phyloP scores from a whole-genome alignment of 30 jellyfish, hydroid and myxozoan species.

The Aurelia sp. region DNA sequence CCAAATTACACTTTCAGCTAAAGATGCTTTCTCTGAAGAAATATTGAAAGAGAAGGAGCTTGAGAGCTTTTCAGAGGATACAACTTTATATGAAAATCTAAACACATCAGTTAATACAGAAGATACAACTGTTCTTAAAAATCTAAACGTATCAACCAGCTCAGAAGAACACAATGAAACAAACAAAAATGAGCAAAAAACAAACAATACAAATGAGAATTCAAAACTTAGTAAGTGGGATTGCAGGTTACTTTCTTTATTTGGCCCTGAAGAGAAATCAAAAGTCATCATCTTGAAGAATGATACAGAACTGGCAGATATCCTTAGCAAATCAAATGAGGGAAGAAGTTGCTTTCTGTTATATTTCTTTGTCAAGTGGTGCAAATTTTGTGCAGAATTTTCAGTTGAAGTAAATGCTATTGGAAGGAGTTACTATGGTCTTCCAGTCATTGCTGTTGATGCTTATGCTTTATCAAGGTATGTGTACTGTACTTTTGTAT shows the following conservation, averaged over 20 bases:
- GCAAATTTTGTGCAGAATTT: slow-evolving; percentile 60
- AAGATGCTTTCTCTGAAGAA: too few species aligned
- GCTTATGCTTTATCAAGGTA: slow-evolving; percentile 54
- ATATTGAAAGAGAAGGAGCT: too few species aligned
- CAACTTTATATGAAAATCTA: too few species aligned
- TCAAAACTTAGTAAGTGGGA: slow-evolving; percentile 19
- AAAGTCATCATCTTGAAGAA: slow-evolving; percentile 27
- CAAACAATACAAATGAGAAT: not conserved
- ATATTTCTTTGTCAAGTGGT: slow-evolving; percentile 54
- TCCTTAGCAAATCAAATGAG: slow-evolving; percentile 25
- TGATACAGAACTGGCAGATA: slow-evolving; percentile 33
- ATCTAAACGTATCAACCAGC: too few species aligned
- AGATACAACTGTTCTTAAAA: too few species aligned
- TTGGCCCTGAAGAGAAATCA: not conserved
- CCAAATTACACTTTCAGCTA: too few species aligned
- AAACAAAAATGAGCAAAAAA: not conserved
- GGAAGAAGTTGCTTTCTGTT: slow-evolving; percentile 46
- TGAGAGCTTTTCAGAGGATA: too few species aligned
- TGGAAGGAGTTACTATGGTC: slow-evolving; percentile 36
- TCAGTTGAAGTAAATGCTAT: slow-evolving; percentile 33
- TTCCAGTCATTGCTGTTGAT: slow-evolving; percentile 58
- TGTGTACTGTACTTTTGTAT: too few species aligned
- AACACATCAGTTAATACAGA: too few species aligned
- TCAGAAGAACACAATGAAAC: not conserved
- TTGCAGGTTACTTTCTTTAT: slow-evolving; percentile 20